Evolutionary conservation across 2,113 vertebrate genomes (phyloP).

Genomic region (Carlito syrichta): DNA sequence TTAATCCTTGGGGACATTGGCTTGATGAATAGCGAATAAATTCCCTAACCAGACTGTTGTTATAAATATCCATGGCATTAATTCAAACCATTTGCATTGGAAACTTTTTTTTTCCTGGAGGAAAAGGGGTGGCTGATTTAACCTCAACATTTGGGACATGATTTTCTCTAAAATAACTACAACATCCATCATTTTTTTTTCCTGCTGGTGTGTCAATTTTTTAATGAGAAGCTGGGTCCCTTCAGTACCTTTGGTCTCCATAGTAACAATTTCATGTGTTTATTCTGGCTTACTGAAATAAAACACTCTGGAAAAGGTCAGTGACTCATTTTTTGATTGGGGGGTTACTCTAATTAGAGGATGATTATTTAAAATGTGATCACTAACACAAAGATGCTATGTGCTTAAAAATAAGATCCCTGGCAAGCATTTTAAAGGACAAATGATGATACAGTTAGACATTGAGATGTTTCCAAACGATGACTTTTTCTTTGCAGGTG

Average conservation of each 20-base stretch:
- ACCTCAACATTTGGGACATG: constrained; percentile 44
- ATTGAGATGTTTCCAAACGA: constrained; percentile 60
- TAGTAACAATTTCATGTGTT: constrained; percentile 56
- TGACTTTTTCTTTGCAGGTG: constrained; percentile 79
- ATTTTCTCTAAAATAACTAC: constrained; percentile 70
- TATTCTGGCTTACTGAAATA: constrained; percentile 64
- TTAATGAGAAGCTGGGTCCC: constrained; percentile 48
- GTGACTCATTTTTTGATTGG: constrained; percentile 75
- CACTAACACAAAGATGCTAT: constrained; percentile 48
- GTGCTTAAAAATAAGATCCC: constrained; percentile 34
- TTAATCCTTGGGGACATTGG: constrained; percentile 60
- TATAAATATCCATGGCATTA: constrained; percentile 66
- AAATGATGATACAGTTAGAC: constrained; percentile 67
- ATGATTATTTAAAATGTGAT: constrained; percentile 68
- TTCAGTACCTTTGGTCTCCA: constrained; percentile 63
- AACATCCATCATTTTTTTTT: constrained; percentile 59
- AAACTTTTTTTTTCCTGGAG: constrained; percentile 34
- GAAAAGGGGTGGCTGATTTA: constrained; percentile 49
- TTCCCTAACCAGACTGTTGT: constrained; percentile 51
- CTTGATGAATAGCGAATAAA: constrained; percentile 69
- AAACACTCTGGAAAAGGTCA: constrained; percentile 51
- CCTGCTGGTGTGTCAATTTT: constrained; percentile 71
- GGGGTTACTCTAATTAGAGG: constrained; percentile 67
- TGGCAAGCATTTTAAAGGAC: constrained; percentile 61
- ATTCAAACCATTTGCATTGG: constrained; percentile 55